Conservation (phyloP, 1,140 invertebrate species). For the Tetraneura akinire region DNA sequence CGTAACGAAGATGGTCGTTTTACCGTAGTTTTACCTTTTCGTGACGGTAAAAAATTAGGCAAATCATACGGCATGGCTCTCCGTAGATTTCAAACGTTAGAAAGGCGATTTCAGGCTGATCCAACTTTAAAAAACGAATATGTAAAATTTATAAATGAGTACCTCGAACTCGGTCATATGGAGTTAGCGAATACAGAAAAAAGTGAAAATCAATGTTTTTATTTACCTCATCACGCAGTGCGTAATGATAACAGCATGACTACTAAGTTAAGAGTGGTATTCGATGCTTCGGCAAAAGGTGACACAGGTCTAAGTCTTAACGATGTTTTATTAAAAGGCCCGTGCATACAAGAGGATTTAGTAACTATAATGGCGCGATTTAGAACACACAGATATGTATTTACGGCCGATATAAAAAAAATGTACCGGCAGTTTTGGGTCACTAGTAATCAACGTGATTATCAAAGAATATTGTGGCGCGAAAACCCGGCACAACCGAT, state of each 20-base stretch:
- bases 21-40: not conserved
- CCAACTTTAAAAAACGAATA: not conserved
- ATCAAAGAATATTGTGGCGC: conserved; percentile 59
- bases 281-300: conserved; percentile 55
- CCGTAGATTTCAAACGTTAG: not conserved
- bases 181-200: not conserved
- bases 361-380: conserved; percentile 54
- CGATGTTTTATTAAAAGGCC: conserved; percentile 56
- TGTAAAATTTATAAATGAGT: not conserved
- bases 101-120: not conserved
- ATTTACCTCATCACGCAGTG: not conserved
- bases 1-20: not conserved
- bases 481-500: conserved; percentile 52
- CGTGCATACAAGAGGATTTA: conserved; percentile 56
- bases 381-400: conserved; percentile 32
- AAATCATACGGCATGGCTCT: not conserved
- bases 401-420: conserved; percentile 54
- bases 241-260: not conserved
- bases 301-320: conserved; percentile 56
- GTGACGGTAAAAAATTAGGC: not conserved
- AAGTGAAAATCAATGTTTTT: too few species aligned
- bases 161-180: not conserved
- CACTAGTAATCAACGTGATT: conserved; percentile 51
- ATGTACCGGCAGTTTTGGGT: conserved; percentile 52
- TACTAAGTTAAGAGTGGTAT: conserved; percentile 42